Evolutionary conservation across 2,888 invertebrate species (phyloP).

Genomic region (Eudemis profundana): DNA sequence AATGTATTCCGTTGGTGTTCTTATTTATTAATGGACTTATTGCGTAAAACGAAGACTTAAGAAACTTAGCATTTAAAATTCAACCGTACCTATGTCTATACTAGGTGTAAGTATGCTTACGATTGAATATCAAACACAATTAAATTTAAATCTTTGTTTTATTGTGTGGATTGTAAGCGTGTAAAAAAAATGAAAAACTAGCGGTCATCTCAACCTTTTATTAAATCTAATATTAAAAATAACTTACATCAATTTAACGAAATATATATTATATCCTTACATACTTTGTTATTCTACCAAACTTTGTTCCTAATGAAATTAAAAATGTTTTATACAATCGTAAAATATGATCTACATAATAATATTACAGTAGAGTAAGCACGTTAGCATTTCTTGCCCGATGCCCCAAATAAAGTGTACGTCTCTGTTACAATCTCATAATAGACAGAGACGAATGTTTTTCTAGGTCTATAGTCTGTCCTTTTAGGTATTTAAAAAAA

Average conservation of each 20-base stretch:
- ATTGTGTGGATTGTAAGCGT: not conserved
- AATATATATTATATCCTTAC: conserved; percentile 44
- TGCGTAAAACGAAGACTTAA: no score
- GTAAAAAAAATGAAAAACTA: conserved; percentile 41
- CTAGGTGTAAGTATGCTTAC: no score
- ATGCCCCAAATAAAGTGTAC: not conserved
- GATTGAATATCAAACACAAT: no score
- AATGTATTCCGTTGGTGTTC: no score
- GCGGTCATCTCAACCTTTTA: conserved; percentile 61
- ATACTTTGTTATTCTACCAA: conserved; percentile 57
- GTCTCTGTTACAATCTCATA: no score
- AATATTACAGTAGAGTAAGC: conserved; percentile 7
- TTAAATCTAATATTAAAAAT: conserved; percentile 73
- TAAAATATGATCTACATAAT: conserved; percentile 47
- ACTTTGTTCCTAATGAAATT: conserved; percentile 68
- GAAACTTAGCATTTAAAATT: no score
- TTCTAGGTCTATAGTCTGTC: no score
- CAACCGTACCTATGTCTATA: no score
- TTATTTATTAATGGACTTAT: no score
- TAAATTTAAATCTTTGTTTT: not conserved
- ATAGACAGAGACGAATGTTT: no score
- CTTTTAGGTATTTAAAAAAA: no score
- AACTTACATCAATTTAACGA: conserved; percentile 60
- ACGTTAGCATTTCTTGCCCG: not conserved
- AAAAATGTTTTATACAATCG: conserved; percentile 63